phyloP scores from a whole-genome alignment of 2,888 invertebrate genomes.

The Arctia plantaginis region DNA sequence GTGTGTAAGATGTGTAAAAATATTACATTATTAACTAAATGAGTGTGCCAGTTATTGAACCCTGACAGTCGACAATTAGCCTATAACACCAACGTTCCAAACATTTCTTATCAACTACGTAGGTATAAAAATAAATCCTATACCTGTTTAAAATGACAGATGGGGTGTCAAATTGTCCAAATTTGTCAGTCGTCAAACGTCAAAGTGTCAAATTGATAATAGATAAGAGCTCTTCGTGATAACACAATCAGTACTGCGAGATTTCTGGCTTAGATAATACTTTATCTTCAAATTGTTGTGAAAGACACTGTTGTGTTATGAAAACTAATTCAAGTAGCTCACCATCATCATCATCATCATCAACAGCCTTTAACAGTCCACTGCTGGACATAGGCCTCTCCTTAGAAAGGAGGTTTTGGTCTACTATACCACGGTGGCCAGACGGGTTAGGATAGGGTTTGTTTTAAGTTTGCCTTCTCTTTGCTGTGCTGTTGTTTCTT shows the following conservation, averaged over 20 bases:
- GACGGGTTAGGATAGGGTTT: no score
- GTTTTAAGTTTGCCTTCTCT: no score
- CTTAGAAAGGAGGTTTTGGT: no score
- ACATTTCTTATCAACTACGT: neutral
- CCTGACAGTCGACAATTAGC: neutral
- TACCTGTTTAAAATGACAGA: constrained; percentile 49
- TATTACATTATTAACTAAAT: no score
- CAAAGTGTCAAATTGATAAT: constrained; percentile 64
- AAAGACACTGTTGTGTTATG: constrained; percentile 24
- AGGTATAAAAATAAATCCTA: constrained; percentile 20
- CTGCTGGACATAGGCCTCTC: no score
- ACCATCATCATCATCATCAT: no score
- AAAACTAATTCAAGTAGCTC: neutral
- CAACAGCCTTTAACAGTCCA: no score
- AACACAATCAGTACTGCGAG: constrained; percentile 44
- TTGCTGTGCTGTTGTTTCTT: no score
- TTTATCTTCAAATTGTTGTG: constrained; percentile 44
- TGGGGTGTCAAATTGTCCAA: constrained; percentile 70
- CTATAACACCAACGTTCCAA: neutral
- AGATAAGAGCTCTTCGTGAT: constrained; percentile 33
- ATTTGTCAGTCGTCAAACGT: constrained; percentile 69
- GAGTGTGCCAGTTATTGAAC: neutral
- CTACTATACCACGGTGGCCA: no score
- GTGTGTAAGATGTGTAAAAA: no score
- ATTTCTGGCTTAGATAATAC: constrained; percentile 45